These are phyloP conservation scores for Nezara viridula DNA, from an alignment of 2,888 invertebrate species.

Conservation along the genomic window DNA sequence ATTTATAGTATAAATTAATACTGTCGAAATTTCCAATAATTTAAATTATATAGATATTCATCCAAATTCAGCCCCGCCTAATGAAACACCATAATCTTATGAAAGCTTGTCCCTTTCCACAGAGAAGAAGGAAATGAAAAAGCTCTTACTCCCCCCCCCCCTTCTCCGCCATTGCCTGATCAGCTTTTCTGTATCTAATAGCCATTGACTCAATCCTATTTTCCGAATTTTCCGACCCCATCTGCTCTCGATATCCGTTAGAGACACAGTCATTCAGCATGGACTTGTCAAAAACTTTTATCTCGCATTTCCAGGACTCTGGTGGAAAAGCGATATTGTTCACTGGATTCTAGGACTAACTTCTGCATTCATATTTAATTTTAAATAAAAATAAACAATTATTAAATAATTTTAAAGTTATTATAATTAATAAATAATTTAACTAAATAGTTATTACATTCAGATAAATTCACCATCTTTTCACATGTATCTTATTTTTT, in stretches of 20 bases:
- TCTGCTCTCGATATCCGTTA: constrained; percentile 21
- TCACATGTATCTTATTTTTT: too few relatives aligned
- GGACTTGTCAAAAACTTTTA: constrained; percentile 8
- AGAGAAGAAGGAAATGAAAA: neutral
- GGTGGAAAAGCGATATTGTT: neutral
- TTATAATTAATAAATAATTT: too few relatives aligned
- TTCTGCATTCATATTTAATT: neutral
- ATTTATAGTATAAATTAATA: too few relatives aligned
- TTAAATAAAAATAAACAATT: neutral
- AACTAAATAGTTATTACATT: too few relatives aligned
- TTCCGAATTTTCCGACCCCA: neutral
- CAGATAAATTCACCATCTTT: too few relatives aligned
- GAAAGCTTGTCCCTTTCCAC: neutral
- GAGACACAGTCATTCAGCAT: neutral
- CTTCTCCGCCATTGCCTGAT: neutral
- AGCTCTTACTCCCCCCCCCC: neutral
- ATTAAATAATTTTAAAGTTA: too few relatives aligned
- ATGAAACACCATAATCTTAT: neutral
- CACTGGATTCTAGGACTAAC: neutral
- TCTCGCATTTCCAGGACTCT: neutral
- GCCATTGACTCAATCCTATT: constrained; percentile 14
- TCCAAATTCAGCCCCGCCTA: neutral
- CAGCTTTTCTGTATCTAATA: constrained; percentile 34
- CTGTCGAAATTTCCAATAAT: too few relatives aligned
- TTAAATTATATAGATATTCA: too few relatives aligned